Evolutionary conservation across 2,797 vertebrate genomes (phyloP), one percentile per base, ranked within the genome.

Genomic region (Calcarius lapponicus): DNA sequence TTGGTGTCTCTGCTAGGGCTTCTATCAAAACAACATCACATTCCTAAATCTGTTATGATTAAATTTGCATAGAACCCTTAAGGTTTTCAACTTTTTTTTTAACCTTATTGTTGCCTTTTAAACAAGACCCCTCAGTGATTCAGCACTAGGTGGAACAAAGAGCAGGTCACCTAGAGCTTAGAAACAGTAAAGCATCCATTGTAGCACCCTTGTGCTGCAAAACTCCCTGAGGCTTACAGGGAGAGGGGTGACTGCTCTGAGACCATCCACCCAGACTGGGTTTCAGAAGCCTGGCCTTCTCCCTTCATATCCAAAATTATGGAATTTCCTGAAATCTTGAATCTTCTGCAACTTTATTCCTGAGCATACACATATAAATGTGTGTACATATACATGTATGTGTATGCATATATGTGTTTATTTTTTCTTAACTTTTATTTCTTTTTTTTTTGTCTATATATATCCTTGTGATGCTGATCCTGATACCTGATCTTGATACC

Each of bases 381-480:
- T 22, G 6, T 34, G 1, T 58, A 5, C n/a, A 34, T 25, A 9
- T 7, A 32, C 5, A 21, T 22, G 6, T 24, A 34, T 10, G 3
- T 45, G 5, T 34, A 16, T 56, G 1, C 4, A 7, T 25, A 7
- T 7, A 7, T 18, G 6, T 47, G 13, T 11, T 28, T 8, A 2
- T 1, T 4, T 4, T 11, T 67, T 86, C 48, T 34, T 0, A 45
- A 3, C 5, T n/a, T 72, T 29, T 50, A 6, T 79, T 88, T 74
- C 1, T 28, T 60, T 38, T 56, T 83, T 29, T 50, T 50, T 67
- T 90, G 19, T 13, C 32, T 36, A 0, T 48, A 11, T 16, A 17
- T 51, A 28, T 2, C 1, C 4, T 51, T 47, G 7, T 47, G 48
- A 56, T 60, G 36, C 40, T 11, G 12, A 54, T 71, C 42, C 21